Base-by-base conservation (phyloP, 2,113 vertebrate genomes). In the Hippocampus mohnikei region DNA sequence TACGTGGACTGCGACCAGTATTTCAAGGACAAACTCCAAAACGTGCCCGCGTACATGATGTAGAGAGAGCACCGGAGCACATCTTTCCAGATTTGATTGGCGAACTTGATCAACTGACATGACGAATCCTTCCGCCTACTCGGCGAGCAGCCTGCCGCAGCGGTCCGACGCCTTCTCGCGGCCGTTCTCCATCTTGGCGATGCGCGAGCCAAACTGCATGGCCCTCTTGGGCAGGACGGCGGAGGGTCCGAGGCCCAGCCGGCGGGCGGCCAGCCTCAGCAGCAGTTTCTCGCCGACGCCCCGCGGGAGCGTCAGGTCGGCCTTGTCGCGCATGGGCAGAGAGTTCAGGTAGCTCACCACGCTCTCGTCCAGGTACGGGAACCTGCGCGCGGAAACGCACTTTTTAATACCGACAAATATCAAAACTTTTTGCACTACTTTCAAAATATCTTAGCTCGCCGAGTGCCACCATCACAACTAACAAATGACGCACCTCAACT, bases 151-250 rank as follows among this genome's bases (percentile, higher is more conserved):
- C 68, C 96, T 92, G 59, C 62, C 85, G 87, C 96, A 98, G 16
- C 88, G 94, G 79, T 98, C 94, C 1, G 94, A 94, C 2, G 94
- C 96, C 73, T 95, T 98, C 78, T 98, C 97, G 0, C 40, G 85
- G 41, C 58, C 84, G 81, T 93, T 90, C 88, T 98, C 97, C 79
- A 98, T 88, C 83, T 98, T 98, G 71, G 96, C 96, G 67, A 99
- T 98, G 71, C 96, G 93, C 65, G 94, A 97, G 70, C 97, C 97
- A 60, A 99, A 99, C 74, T 99, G 97, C 83, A 98, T 94, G 66
- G 97, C 97, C 78, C 96, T 93, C 84, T 98, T 99, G 1, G 96
- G 97, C 80, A 97, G 76, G 46, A 94, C 25, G 1, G 93, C 85
- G 0, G 94, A 94, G 27, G 80, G 80, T 6, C 87, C 75, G 13